Evolutionary conservation across 2,113 vertebrate species (phyloP).

Genomic region (Motacilla tschutschensis): DNA sequence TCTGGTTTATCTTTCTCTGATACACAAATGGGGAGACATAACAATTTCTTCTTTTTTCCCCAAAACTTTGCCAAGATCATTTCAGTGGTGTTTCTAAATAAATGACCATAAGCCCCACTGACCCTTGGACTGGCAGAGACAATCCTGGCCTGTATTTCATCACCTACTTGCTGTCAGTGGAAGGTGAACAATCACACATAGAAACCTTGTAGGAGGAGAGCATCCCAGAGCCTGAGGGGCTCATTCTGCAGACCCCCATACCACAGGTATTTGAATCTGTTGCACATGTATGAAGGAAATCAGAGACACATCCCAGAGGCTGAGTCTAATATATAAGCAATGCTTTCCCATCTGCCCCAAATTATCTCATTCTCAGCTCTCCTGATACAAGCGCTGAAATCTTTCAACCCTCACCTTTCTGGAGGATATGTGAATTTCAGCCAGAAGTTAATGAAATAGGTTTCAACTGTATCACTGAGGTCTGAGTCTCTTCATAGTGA

Average conservation of each 20-base stretch:
- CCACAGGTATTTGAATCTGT: not conserved
- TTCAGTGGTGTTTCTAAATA: not conserved
- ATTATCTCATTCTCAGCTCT: not conserved
- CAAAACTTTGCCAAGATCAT: not conserved
- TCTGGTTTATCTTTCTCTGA: not conserved
- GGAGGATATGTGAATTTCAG: not conserved
- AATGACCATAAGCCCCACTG: accelerated
- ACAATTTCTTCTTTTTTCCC: not conserved
- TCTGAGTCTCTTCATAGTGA: not conserved
- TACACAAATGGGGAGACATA: not conserved
- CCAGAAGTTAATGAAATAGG: not conserved
- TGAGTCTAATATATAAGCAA: not conserved
- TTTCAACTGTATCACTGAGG: not conserved
- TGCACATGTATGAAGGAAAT: not conserved
- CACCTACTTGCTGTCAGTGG: not conserved
- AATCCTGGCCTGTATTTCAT: no score
- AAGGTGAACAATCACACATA: accelerated
- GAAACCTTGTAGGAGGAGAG: not conserved
- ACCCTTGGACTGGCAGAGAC: not conserved
- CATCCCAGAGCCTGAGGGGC: not conserved
- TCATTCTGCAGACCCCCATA: not conserved
- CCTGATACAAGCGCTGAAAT: not conserved
- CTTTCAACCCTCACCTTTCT: not conserved
- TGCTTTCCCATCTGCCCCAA: not conserved
- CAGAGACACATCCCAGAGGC: not conserved